Conservation (phyloP, 1,140 invertebrate genomes). For the Formica selysi region DNA sequence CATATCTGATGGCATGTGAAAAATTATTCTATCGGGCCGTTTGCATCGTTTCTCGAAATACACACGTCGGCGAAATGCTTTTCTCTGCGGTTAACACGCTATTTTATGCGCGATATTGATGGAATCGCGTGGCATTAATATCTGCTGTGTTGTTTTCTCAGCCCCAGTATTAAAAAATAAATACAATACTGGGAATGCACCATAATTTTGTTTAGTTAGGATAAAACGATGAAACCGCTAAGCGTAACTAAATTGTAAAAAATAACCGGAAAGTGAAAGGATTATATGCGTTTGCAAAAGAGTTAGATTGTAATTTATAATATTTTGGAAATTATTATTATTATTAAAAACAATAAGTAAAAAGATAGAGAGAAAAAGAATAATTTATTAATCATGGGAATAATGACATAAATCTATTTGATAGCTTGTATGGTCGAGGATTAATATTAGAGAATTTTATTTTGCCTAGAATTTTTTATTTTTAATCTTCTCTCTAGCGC, state of each 20-base stretch:
- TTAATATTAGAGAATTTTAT: not conserved
- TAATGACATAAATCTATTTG: not conserved
- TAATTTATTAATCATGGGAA: not conserved
- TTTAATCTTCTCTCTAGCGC: not conserved
- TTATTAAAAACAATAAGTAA: not conserved
- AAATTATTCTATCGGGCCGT: constrained; percentile 28
- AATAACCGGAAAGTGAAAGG: not conserved
- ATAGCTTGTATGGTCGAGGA: not conserved
- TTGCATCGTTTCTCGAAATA: constrained; percentile 4
- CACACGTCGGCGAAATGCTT: not conserved
- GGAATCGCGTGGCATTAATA: constrained; percentile 28
- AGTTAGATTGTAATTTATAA: not conserved
- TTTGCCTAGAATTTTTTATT: constrained; percentile 1
- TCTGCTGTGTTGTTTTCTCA: constrained; percentile 24
- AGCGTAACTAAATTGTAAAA: constrained; percentile 20
- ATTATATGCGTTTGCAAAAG: not conserved
- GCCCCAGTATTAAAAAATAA: constrained; percentile 12
- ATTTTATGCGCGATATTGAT: constrained; percentile 44
- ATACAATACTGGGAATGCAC: not conserved
- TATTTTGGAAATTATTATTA: not conserved
- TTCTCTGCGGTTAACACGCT: constrained; percentile 13
- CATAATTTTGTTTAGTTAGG: not conserved
- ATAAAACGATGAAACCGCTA: constrained; percentile 30
- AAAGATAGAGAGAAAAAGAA: not conserved
- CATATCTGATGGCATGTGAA: constrained; percentile 19